phyloP scores from a whole-genome alignment of 1,140 invertebrate genomes.

The Pachyrhynchus sulphureomaculatus region DNA sequence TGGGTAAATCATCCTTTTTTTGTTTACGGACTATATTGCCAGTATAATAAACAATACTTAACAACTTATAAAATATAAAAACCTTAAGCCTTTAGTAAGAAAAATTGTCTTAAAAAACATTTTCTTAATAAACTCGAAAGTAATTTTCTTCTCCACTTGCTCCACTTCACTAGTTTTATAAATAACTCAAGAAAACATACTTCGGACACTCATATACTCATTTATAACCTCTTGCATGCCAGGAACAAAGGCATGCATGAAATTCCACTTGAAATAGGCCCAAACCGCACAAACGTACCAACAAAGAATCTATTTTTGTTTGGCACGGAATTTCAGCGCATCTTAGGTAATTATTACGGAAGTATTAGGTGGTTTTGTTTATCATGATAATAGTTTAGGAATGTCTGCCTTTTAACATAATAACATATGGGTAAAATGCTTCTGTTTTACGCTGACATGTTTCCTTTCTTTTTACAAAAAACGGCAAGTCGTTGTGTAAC shows the following conservation, averaged over 20 bases:
- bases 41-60: background rate
- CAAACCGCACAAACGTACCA: background rate
- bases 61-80: background rate
- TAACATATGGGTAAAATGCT: too few species aligned
- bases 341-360: constrained; percentile 7
- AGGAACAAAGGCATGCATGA: constrained; percentile 2
- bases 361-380: too few species aligned
- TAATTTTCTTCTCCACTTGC: background rate
- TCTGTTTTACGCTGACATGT: too few species aligned
- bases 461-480: too few species aligned
- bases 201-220: constrained; percentile 22
- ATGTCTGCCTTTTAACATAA: too few species aligned
- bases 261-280: background rate
- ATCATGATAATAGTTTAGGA: too few species aligned
- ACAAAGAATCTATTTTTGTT: constrained; percentile 18
- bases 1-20: too few species aligned
- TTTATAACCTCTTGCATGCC: constrained; percentile 24
- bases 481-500: too few species aligned
- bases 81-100: background rate
- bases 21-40: too few species aligned
- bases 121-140: background rate
- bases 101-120: background rate
- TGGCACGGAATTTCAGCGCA: constrained; percentile 15
- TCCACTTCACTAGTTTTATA: constrained; percentile 8
- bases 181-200: constrained; percentile 8